phyloP scores from a whole-genome alignment of 2,888 invertebrate species.

The Choristoneura rosaceana region DNA sequence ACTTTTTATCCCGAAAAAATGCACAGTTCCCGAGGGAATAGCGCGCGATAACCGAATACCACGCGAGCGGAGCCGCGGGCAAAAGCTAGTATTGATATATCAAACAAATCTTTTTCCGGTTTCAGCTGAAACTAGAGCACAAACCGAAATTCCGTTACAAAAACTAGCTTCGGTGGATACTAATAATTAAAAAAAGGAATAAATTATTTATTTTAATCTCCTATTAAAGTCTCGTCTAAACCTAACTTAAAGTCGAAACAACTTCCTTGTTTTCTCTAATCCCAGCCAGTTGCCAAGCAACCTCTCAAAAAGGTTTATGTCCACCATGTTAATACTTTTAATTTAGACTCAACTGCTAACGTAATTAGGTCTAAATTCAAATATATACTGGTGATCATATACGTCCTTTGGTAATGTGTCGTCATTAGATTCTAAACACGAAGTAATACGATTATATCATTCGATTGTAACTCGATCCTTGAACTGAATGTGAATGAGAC shows the following conservation, averaged over 20 bases:
- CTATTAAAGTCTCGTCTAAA: background rate
- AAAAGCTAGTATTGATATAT: too few relatives aligned
- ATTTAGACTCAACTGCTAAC: background rate
- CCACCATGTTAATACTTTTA: background rate
- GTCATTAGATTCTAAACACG: constrained; percentile 9
- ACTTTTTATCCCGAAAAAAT: too few relatives aligned
- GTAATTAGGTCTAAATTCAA: background rate
- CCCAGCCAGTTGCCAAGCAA: constrained; percentile 8
- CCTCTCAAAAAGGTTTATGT: background rate
- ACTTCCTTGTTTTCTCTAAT: constrained; percentile 16
- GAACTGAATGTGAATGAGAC: constrained; percentile 31
- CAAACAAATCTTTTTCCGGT: too few relatives aligned
- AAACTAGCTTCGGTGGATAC: too few relatives aligned
- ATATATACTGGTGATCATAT: background rate
- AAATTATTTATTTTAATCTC: background rate
- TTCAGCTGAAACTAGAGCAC: too few relatives aligned
- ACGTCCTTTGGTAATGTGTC: background rate
- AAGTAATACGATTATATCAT: constrained; percentile 17
- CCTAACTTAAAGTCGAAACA: constrained; percentile 3
- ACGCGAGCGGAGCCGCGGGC: too few relatives aligned
- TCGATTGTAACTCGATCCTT: constrained; percentile 26
- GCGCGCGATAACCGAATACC: too few relatives aligned
- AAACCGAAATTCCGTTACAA: too few relatives aligned
- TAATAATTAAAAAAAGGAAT: background rate
- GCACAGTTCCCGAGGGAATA: too few relatives aligned